Evolutionary conservation across 2,888 invertebrate genomes (phyloP).

Genomic region (Vesta saturnalis): DNA sequence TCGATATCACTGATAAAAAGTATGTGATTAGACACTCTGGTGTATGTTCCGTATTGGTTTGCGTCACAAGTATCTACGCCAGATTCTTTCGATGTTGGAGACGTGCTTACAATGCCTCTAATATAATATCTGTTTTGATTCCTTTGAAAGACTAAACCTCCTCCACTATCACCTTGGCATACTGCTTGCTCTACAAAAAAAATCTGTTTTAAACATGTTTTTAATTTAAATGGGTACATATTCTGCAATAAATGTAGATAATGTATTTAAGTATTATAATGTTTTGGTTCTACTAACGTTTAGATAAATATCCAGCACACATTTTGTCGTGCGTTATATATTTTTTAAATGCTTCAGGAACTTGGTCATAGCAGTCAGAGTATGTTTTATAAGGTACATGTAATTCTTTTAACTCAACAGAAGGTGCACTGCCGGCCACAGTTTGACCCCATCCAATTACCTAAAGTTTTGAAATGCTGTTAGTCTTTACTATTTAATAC

Average conservation of each 20-base stretch:
- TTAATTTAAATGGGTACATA: background rate
- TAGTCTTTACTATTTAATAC: background rate
- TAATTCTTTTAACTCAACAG: conserved; percentile 46
- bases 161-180: conserved; percentile 63
- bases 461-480: conserved; percentile 35
- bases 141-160: conserved; percentile 59
- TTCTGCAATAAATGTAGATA: background rate
- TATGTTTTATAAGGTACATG: conserved; percentile 40
- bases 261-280: no score
- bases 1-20: conserved; percentile 20
- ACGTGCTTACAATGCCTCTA: conserved; percentile 62
- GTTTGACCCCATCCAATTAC: conserved; percentile 56
- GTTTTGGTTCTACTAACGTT: background rate
- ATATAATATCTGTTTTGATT: conserved; percentile 56
- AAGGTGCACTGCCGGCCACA: conserved; percentile 39
- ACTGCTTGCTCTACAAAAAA: conserved; percentile 56
- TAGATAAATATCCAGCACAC: conserved; percentile 48
- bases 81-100: conserved; percentile 47
- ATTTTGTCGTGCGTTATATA: conserved; percentile 54
- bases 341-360: conserved; percentile 33
- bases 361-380: conserved; percentile 38
- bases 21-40: conserved; percentile 54
- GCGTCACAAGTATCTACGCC: conserved; percentile 49
- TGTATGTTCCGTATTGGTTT: conserved; percentile 57
- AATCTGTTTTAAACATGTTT: background rate